phyloP scores from a whole-genome alignment of 2,797 vertebrate species.

The Dallia pectoralis region DNA sequence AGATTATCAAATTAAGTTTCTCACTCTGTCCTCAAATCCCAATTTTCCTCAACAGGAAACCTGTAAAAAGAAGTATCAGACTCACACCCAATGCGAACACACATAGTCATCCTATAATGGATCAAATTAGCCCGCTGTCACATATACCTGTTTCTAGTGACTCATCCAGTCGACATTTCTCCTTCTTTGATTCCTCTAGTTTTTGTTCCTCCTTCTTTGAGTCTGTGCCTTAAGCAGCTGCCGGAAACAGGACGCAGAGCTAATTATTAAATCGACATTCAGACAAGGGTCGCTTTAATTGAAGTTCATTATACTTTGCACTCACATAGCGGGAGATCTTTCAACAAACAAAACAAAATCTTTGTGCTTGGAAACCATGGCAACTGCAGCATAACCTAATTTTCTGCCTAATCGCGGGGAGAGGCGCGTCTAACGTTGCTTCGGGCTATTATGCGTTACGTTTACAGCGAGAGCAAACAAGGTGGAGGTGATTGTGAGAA shows the following conservation, averaged over 20 bases:
- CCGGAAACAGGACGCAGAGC: constrained; percentile 37
- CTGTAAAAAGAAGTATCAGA: constrained; percentile 57
- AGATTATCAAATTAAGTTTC: constrained; percentile 54
- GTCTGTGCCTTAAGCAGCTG: constrained; percentile 28
- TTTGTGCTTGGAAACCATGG: constrained; percentile 64
- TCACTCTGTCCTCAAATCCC: constrained; percentile 41
- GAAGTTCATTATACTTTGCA: constrained; percentile 65
- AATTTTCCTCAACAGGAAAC: constrained; percentile 48
- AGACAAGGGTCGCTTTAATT: constrained; percentile 70
- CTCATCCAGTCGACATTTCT: constrained; percentile 33
- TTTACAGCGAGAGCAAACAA: constrained; percentile 66
- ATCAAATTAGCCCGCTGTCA: constrained; percentile 73
- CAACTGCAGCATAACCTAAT: constrained; percentile 61
- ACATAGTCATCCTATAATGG: constrained; percentile 60
- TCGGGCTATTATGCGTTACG: constrained; percentile 67
- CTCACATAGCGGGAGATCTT: constrained; percentile 49
- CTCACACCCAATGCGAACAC: constrained; percentile 25
- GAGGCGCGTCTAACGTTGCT: constrained; percentile 63
- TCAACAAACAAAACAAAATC: constrained; percentile 31
- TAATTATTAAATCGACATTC: constrained; percentile 69
- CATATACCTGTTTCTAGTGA: constrained; percentile 44
- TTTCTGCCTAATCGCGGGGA: constrained; percentile 64
- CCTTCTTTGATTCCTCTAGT: constrained; percentile 30
- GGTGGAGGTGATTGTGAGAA: constrained; percentile 48
- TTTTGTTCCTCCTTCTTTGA: constrained; percentile 23